Evolutionary conservation across 2,797 vertebrate genomes (phyloP).

Genomic region (Sebastes variabilis): DNA sequence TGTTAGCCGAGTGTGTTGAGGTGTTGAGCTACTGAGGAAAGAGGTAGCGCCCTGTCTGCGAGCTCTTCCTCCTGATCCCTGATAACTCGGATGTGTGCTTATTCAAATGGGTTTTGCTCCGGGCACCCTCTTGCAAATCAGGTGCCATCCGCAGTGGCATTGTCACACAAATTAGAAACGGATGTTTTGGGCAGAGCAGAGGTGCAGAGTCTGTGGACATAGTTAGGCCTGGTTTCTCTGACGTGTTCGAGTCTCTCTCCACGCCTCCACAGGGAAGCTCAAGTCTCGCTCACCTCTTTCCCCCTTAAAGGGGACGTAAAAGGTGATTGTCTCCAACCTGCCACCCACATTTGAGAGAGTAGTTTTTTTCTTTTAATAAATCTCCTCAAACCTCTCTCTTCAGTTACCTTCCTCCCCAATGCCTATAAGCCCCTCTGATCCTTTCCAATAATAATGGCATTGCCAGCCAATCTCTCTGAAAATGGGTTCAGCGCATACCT

Average conservation of each 20-base stretch:
- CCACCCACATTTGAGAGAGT: slow-evolving; percentile 73
- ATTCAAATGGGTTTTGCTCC: slow-evolving; percentile 83
- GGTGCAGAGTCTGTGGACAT: slow-evolving; percentile 62
- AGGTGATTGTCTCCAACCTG: slow-evolving; percentile 72
- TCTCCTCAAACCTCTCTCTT: slow-evolving; percentile 82
- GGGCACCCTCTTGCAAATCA: slow-evolving; percentile 86
- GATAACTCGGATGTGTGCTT: slow-evolving; percentile 82
- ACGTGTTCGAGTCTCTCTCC: slow-evolving; percentile 33
- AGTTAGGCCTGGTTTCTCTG: slow-evolving; percentile 49
- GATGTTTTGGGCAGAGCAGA: slow-evolving; percentile 75
- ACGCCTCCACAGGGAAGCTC: slow-evolving; percentile 45
- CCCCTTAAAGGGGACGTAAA: slow-evolving; percentile 42
- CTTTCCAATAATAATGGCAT: slow-evolving; percentile 81
- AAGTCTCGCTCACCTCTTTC: slow-evolving; percentile 46
- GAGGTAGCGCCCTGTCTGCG: slow-evolving; percentile 55
- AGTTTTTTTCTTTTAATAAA: slow-evolving; percentile 77
- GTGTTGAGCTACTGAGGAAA: slow-evolving; percentile 59
- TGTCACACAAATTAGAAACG: slow-evolving; percentile 86
- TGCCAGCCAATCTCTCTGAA: slow-evolving; percentile 82
- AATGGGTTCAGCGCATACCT: slow-evolving; percentile 83
- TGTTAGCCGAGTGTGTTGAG: slow-evolving; percentile 56
- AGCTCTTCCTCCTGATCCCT: slow-evolving; percentile 76
- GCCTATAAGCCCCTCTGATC: slow-evolving; percentile 83
- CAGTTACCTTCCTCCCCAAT: slow-evolving; percentile 83
- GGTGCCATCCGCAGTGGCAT: slow-evolving; percentile 75